A percentile compares a stretch with the other conserved stretches of the same genome.
These are phyloP conservation scores for Mormoops blainvillei DNA, from an alignment of 2,113 vertebrate genomes.

Conservation along the genomic window DNA sequence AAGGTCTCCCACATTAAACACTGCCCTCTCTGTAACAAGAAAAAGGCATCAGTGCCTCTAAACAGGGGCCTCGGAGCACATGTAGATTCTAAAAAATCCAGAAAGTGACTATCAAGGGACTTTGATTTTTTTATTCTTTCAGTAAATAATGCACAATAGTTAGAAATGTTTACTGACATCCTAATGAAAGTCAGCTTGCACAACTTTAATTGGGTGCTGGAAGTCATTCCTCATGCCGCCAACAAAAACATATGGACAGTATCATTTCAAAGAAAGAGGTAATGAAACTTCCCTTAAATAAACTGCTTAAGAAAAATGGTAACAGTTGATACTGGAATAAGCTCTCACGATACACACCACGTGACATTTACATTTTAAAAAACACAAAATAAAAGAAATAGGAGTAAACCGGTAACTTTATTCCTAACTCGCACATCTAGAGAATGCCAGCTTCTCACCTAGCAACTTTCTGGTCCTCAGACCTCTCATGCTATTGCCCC, in stretches of 20 bases:
- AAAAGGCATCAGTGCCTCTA: not conserved
- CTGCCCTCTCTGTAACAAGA: not conserved
- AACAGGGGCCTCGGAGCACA: not conserved
- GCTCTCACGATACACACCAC: not conserved
- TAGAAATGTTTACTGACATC: conserved; percentile 28
- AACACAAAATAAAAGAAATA: not conserved
- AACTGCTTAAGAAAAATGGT: conserved; percentile 39
- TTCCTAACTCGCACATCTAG: not conserved
- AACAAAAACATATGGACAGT: conserved; percentile 56
- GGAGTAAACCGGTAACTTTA: not conserved
- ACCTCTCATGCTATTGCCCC: not conserved
- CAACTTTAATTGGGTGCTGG: conserved; percentile 49
- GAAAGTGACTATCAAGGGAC: not conserved
- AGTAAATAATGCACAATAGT: conserved; percentile 23
- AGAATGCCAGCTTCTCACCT: not conserved
- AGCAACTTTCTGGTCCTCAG: not conserved
- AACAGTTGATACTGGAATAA: conserved; percentile 6
- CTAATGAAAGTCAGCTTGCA: conserved; percentile 3
- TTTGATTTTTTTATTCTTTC: not conserved
- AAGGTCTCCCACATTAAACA: not conserved
- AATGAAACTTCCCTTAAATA: conserved; percentile 51
- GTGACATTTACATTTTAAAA: not conserved
- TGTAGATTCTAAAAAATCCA: not conserved
- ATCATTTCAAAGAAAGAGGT: conserved; percentile 59
- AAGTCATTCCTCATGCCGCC: conserved; percentile 28